Evolutionary conservation across 2,888 invertebrate genomes (phyloP), one percentile per base, ranked within the genome.

Genomic region (Protonemura montana): DNA sequence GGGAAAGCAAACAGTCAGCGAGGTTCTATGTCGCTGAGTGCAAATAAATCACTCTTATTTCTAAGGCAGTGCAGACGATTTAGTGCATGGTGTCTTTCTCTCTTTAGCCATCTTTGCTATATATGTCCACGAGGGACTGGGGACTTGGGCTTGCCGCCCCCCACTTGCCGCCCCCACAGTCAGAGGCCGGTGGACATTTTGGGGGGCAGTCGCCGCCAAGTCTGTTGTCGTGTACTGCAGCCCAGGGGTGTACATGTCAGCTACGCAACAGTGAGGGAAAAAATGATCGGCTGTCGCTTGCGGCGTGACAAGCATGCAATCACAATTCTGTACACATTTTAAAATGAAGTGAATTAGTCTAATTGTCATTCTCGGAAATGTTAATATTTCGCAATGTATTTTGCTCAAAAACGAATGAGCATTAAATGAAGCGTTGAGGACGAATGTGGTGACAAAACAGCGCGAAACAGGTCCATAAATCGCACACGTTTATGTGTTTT

Each of bases 1-100:
- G 59, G 13, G 59, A 59, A 59, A 59, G 59, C 59, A 59, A 35
- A 21, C 21, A 59, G 59, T 59, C 59, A 21, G 13, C 59, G 13
- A 59, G 59, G 7, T 59, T 59, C 16, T 59, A 21, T 59, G 59
- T 21, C 21, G 59, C 21, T 59, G 59, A 59, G 59, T 59, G 59
- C 59, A 21, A 59, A 59, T 59, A 59, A 59, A 59, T 59, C 59
- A 59, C 59, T 59, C 59, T 59, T 59, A 59, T 59, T 59, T 59
- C 59, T 21, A 59, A 59, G 59, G 59, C 59, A 59, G 3, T 59
- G 59, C 59, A 21, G 59, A 59, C 59, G 59, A 59, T 59, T 59
- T 59, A 59, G 59, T 59, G 59, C 59, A 10, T 21, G 21, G 59
- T 21, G 59, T 21, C 59, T 59, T 21, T 59, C 59, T 59, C 59